Conservation (phyloP, 2,888 invertebrate species). For the Sesia bembeciformis region DNA sequence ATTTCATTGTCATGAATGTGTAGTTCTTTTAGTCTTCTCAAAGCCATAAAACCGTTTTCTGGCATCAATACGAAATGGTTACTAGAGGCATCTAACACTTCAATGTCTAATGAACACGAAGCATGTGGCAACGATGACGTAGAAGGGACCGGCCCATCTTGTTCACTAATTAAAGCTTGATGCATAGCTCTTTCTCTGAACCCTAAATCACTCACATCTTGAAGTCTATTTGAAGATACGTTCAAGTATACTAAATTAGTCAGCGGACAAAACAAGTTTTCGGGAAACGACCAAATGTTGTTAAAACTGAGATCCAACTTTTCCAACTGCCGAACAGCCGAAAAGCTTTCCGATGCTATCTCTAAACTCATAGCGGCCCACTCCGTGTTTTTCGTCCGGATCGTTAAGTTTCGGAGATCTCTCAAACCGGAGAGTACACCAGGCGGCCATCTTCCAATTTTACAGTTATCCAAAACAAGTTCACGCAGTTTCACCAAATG, state of each 20-base stretch:
- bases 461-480: conserved; percentile 89
- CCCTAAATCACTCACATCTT: conserved; percentile 90
- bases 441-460: conserved; percentile 87
- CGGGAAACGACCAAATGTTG: conserved; percentile 92
- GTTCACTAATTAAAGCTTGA: conserved; percentile 78
- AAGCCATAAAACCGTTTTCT: conserved; percentile 85
- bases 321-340: conserved; percentile 84
- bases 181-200: conserved; percentile 83
- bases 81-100: conserved; percentile 86
- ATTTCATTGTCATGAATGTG: conserved; percentile 92
- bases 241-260: conserved; percentile 87
- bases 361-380: conserved; percentile 90
- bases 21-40: conserved; percentile 85
- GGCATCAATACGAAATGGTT: conserved; percentile 91
- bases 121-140: conserved; percentile 53
- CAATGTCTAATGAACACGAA: conserved; percentile 85
- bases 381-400: conserved; percentile 88
- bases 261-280: conserved; percentile 87
- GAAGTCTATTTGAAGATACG: conserved; percentile 89
- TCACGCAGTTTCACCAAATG: conserved; percentile 87
- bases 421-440: conserved; percentile 85
- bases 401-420: conserved; percentile 88
- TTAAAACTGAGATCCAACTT: conserved; percentile 89
- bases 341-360: conserved; percentile 85
- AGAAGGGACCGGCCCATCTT: conserved; percentile 62